These are phyloP conservation scores for Lagodon rhomboides DNA, from an alignment of 2,797 vertebrate species.

Conservation along the genomic window DNA sequence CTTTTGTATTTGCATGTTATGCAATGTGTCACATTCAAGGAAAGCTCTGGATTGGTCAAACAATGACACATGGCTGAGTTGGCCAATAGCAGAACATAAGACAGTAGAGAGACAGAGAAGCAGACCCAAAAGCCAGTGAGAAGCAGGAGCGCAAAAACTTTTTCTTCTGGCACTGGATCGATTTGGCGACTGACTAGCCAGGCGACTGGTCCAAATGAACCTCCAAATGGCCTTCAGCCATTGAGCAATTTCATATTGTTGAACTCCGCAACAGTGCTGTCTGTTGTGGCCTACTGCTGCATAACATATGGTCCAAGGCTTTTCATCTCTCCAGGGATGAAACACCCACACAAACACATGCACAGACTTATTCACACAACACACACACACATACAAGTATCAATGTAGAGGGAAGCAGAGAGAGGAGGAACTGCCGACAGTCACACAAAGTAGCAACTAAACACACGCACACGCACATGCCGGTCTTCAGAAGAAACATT, in stretches of 20 bases:
- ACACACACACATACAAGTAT: slow-evolving; percentile 30
- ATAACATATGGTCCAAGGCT: slow-evolving; percentile 76
- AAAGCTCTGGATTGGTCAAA: slow-evolving; percentile 30
- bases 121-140: slow-evolving; percentile 31
- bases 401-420: slow-evolving; percentile 24
- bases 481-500: slow-evolving; percentile 77
- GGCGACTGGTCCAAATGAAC: slow-evolving; percentile 55
- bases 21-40: background rate
- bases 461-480: slow-evolving; percentile 56
- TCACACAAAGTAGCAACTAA: slow-evolving; percentile 67
- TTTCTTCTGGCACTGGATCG: slow-evolving; percentile 43
- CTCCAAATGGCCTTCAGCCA: slow-evolving; percentile 66
- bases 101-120: slow-evolving; percentile 32
- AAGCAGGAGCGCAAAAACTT: slow-evolving; percentile 37
- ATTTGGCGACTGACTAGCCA: slow-evolving; percentile 57
- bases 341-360: slow-evolving; percentile 78
- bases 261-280: slow-evolving; percentile 64
- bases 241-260: slow-evolving; percentile 63
- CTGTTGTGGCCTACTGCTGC: slow-evolving; percentile 78
- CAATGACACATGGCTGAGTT: background rate
- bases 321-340: slow-evolving; percentile 79
- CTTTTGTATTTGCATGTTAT: background rate
- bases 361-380: slow-evolving; percentile 52
- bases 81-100: slow-evolving; percentile 10
- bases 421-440: slow-evolving; percentile 57